These are phyloP conservation scores for Junonia oenone DNA, from an alignment of 2,888 invertebrate genomes.

Conservation along the genomic window DNA sequence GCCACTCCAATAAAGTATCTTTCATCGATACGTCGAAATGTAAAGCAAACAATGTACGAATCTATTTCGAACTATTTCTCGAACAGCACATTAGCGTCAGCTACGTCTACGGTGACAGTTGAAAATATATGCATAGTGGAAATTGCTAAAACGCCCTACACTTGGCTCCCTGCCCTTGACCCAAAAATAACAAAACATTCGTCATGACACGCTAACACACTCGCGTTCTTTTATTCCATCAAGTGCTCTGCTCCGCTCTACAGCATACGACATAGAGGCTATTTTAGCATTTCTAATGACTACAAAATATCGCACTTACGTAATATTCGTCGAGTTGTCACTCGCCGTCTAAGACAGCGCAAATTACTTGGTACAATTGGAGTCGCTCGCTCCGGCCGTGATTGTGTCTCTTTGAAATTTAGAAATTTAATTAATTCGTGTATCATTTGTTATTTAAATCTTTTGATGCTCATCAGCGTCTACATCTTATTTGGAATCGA, in stretches of 20 bases:
- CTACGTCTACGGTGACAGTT: not conserved
- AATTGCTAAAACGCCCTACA: slow-evolving; percentile 35
- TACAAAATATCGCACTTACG: slow-evolving; percentile 21
- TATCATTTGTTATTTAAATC: not conserved
- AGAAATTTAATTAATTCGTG: not conserved
- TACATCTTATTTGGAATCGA: not conserved
- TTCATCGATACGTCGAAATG: not conserved
- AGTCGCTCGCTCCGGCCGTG: not conserved
- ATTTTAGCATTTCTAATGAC: slow-evolving; percentile 24
- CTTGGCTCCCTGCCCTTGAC: slow-evolving; percentile 58
- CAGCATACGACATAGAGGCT: slow-evolving; percentile 22
- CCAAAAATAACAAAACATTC: slow-evolving; percentile 63
- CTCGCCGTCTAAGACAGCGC: slow-evolving; percentile 30
- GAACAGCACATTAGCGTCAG: not conserved
- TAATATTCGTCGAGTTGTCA: slow-evolving; percentile 24
- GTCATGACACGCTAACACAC: slow-evolving; percentile 59
- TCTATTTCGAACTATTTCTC: not conserved
- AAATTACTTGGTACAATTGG: slow-evolving; percentile 32
- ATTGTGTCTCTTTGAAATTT: slow-evolving; percentile 4
- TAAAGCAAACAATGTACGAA: not conserved
- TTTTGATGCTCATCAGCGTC: not conserved
- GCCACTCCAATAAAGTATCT: not conserved
- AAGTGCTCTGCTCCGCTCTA: slow-evolving; percentile 16
- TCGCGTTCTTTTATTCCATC: slow-evolving; percentile 14
- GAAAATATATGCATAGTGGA: slow-evolving; percentile 28